phyloP scores from a whole-genome alignment of 2,888 invertebrate genomes.

The Ametastegia equiseti region DNA sequence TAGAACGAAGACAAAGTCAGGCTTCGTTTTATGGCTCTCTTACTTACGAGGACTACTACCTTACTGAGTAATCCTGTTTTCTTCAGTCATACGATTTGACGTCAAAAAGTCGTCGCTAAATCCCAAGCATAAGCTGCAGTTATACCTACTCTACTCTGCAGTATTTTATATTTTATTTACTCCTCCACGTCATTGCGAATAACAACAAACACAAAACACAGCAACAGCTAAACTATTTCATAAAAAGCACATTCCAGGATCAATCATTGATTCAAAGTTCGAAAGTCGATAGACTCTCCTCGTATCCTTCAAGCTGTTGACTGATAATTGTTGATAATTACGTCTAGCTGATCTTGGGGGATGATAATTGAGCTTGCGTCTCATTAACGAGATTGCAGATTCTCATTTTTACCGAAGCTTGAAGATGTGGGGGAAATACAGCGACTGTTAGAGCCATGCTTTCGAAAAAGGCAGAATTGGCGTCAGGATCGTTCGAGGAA shows the following conservation, averaged over 20 bases:
- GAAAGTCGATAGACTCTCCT: too few species aligned
- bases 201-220: too few species aligned
- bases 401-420: conserved; percentile 60
- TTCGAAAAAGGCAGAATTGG: conserved; percentile 59
- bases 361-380: conserved; percentile 58
- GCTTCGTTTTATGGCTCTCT: conserved; percentile 24
- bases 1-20: neutral
- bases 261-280: too few species aligned
- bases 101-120: conserved; percentile 14
- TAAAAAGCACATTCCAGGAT: too few species aligned
- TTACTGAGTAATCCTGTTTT: conserved; percentile 23
- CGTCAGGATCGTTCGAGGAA: neutral
- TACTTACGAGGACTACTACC: neutral
- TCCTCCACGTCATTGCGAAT: too few species aligned
- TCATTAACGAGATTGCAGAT: conserved; percentile 63
- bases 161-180: neutral
- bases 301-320: too few species aligned
- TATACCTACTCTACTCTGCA: neutral
- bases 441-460: conserved; percentile 64
- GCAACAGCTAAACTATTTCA: too few species aligned
- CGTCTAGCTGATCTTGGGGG: conserved; percentile 50
- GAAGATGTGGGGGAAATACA: conserved; percentile 62
- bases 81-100: conserved; percentile 13
- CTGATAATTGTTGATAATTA: too few species aligned
- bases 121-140: neutral